phyloP scores from a whole-genome alignment of 2,113 vertebrate species.

The Dicaeum eximium region DNA sequence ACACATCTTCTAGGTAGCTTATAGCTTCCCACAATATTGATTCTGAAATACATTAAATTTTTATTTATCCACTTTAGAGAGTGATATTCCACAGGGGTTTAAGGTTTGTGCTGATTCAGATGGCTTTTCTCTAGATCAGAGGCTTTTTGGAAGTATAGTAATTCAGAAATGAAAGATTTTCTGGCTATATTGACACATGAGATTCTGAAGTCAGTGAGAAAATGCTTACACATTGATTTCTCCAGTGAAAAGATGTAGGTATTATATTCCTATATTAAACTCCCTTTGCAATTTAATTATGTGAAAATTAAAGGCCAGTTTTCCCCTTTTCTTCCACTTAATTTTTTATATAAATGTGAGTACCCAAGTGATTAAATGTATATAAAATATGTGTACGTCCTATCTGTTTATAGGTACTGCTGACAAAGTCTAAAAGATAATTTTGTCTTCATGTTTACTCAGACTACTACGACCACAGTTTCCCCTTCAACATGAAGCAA shows the following conservation, averaged over 20 bases:
- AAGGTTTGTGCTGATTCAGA: neutral
- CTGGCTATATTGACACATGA: neutral
- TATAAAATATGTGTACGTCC: neutral
- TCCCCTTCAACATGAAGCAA: neutral
- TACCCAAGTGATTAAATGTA: neutral
- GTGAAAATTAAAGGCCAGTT: neutral
- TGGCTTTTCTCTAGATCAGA: neutral
- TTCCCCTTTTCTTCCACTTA: neutral
- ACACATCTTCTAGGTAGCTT: neutral
- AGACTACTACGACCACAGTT: accelerated
- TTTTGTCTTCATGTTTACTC: neutral
- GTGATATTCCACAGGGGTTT: neutral
- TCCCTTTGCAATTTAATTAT: neutral
- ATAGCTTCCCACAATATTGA: neutral
- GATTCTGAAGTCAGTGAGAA: neutral
- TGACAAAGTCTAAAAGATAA: neutral
- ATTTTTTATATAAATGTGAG: neutral
- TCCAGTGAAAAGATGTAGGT: neutral
- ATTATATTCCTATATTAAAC: neutral
- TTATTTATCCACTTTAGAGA: neutral
- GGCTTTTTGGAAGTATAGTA: neutral
- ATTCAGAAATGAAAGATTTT: neutral
- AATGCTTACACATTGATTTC: neutral
- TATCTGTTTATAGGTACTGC: neutral
- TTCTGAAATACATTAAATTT: neutral